Base-by-base conservation (phyloP, 2,888 invertebrate genomes). In the Lissocephala sabroskyi region DNA sequence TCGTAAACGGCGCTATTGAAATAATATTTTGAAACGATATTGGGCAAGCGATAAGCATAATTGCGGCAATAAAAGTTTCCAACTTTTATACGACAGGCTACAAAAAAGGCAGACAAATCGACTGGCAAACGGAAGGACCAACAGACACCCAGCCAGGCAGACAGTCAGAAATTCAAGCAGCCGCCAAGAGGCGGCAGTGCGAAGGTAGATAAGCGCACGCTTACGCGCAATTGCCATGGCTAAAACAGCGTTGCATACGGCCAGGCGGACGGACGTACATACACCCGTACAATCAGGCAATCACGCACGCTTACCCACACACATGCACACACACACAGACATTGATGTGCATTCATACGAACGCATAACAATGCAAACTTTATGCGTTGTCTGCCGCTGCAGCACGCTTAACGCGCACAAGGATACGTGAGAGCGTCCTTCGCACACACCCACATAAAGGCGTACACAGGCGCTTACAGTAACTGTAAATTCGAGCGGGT, bases 11-110 rank as follows among this genome's bases (percentile, higher is more conserved):
- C 50, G 59, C 65, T 59, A 79, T 68, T 65, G 64, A 76, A 80
- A 78, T 71, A 64, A 66, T 81, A 76, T 73, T 78, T 78, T 45
- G 70, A 65, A 78, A 65, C 62, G 80, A 74, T 76, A 67, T 65
- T 74, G 65, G 60, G 57, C 67, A 66, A 51, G 62, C 67, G 80
- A 82, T 82, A 82, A 83, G 79, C 71, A 80, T 83, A 84, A 82
- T 83, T 83, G 82, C 66, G 56, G 73, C 77, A 82, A 83, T 84
- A 84, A 84, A 82, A 83, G 78, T 76, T 79, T 75, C 63, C 67
- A 71, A 75, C 79, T 78, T 78, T 63, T 78, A 78, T 78, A 56
- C 68, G 78, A 75, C 73, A 59, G 47, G 67, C 54, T 52, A 39
- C 52, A 54, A 46, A 51, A 48, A 51, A n/a, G 41, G 36, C 33